Conservation (phyloP, 2,797 vertebrate species). For the Phataginus tetradactyla region DNA sequence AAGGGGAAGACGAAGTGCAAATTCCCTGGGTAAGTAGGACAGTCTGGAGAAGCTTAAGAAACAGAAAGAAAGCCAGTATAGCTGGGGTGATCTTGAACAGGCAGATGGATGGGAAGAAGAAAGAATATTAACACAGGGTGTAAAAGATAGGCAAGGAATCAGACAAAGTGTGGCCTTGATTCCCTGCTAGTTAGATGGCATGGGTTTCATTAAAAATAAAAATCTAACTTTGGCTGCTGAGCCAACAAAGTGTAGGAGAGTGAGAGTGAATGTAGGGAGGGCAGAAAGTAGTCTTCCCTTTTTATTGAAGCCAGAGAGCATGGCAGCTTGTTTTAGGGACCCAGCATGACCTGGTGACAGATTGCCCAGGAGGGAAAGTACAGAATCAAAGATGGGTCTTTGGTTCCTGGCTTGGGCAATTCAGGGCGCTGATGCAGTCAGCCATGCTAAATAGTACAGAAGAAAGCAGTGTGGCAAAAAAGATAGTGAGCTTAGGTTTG, state of each 20-base stretch:
- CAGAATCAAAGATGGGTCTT: background rate
- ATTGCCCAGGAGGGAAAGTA: background rate
- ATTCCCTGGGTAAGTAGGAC: background rate
- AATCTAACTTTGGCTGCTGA: background rate
- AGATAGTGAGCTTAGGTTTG: background rate
- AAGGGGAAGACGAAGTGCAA: background rate
- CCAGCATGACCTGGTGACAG: accelerated
- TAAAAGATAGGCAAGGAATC: background rate
- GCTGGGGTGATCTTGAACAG: background rate
- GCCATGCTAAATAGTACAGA: accelerated
- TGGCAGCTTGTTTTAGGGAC: background rate
- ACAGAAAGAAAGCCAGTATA: background rate
- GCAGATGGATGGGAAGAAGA: background rate
- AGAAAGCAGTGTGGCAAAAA: background rate
- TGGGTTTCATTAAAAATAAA: background rate
- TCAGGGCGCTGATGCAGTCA: background rate
- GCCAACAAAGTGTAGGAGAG: background rate
- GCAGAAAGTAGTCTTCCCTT: background rate
- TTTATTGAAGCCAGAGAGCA: background rate
- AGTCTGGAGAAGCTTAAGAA: background rate
- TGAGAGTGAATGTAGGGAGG: background rate
- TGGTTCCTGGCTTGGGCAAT: background rate
- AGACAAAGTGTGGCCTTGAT: background rate
- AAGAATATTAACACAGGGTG: background rate
- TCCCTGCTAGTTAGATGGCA: background rate